These are phyloP conservation scores for Leucosticte australis DNA, from an alignment of 2,113 vertebrate species.

Conservation along the genomic window DNA sequence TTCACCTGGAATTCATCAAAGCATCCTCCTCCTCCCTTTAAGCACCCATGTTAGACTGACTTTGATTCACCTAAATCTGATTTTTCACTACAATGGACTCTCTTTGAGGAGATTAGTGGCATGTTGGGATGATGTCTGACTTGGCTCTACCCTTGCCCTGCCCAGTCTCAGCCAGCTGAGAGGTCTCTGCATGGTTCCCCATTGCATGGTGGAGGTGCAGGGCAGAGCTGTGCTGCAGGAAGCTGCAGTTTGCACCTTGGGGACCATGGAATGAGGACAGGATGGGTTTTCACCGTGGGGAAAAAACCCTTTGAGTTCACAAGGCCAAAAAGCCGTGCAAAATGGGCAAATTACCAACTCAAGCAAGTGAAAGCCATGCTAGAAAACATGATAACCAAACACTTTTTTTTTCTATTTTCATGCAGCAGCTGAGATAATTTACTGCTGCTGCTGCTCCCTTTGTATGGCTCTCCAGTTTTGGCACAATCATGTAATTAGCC, in stretches of 20 bases:
- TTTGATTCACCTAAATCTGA: neutral
- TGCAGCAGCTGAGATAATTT: slow-evolving; percentile 19
- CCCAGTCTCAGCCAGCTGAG: neutral
- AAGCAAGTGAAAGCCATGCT: neutral
- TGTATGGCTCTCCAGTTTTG: neutral
- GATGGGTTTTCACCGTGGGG: neutral
- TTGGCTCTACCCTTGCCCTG: neutral
- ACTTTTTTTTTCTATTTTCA: neutral
- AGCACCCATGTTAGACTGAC: neutral
- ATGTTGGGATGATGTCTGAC: neutral
- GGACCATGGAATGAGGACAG: neutral
- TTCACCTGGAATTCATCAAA: neutral
- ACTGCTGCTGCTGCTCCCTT: neutral
- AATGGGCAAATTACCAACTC: neutral
- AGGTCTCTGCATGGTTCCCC: neutral
- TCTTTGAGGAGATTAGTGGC: neutral
- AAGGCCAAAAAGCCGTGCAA: neutral
- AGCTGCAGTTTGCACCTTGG: neutral
- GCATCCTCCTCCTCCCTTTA: neutral
- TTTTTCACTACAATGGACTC: neutral
- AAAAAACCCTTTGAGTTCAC: neutral
- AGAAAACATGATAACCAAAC: neutral
- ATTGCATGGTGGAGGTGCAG: rapidly evolving
- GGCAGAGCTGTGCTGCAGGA: neutral
- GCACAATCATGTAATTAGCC: neutral